These are phyloP conservation scores for Oreohelix idahoensis DNA, from an alignment of 1,140 invertebrate species.

Conservation along the genomic window DNA sequence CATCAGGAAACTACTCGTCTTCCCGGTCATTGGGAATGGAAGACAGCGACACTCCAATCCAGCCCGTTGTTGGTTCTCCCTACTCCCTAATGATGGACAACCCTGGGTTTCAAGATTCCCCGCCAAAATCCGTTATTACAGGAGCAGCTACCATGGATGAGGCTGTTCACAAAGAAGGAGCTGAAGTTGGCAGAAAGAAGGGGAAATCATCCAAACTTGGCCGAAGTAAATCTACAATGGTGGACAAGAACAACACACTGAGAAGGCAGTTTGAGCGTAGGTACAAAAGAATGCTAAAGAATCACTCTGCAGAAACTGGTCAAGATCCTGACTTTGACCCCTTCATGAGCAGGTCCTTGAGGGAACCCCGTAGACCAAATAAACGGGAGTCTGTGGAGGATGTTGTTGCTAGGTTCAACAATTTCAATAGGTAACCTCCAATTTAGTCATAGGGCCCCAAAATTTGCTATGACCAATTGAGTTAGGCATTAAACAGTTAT, in stretches of 20 bases:
- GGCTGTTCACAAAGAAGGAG: conserved; percentile 20
- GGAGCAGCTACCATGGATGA: background rate
- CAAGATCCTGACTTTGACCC: conserved; percentile 42
- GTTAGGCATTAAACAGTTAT: too few species aligned
- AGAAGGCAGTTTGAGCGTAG: conserved; percentile 50
- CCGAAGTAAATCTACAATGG: conserved; percentile 40
- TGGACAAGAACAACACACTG: conserved; percentile 56
- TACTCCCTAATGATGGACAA: conserved; percentile 49
- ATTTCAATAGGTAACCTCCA: conserved; percentile 43
- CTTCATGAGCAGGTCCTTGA: conserved; percentile 39
- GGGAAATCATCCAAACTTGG: conserved; percentile 32
- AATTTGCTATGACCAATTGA: background rate
- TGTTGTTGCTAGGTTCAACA: conserved; percentile 49
- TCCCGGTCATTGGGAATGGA: conserved; percentile 27
- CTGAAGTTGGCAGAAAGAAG: conserved; percentile 18
- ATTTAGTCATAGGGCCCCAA: background rate
- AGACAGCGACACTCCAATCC: conserved; percentile 39
- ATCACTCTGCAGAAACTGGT: conserved; percentile 45
- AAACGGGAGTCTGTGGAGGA: conserved; percentile 49
- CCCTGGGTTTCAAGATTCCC: conserved; percentile 40
- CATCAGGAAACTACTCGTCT: conserved; percentile 27
- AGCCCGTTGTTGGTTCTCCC: conserved; percentile 30
- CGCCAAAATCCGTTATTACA: background rate
- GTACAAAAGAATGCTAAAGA: conserved; percentile 52
- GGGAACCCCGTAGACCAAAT: conserved; percentile 25